Conservation (phyloP, 2,113 vertebrate species). For the Ondatra zibethicus region DNA sequence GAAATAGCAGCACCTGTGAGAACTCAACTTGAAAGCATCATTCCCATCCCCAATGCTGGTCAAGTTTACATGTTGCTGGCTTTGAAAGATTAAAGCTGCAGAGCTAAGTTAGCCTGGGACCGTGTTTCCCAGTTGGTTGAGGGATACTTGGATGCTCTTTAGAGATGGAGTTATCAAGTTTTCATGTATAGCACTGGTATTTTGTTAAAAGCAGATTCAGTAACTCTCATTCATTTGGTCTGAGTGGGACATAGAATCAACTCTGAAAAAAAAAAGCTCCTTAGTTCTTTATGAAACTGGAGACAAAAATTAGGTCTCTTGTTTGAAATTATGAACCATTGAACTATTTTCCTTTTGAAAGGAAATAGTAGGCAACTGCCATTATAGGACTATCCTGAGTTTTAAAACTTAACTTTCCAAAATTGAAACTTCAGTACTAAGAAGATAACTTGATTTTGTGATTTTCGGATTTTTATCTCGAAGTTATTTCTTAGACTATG, state of each 20-base stretch:
- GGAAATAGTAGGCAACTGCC: neutral
- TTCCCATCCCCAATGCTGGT: neutral
- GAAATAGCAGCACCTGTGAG: neutral
- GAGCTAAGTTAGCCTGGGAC: neutral
- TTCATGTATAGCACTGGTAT: too few relatives aligned
- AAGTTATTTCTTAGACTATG: neutral
- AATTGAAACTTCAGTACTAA: neutral
- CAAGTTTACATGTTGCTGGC: neutral
- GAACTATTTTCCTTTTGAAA: neutral
- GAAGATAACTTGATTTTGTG: neutral
- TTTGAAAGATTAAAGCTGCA: neutral
- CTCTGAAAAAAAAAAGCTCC: too few relatives aligned
- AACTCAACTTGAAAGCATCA: conserved; percentile 31
- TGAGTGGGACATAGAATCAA: too few relatives aligned
- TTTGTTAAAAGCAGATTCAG: too few relatives aligned
- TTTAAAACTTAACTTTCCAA: neutral
- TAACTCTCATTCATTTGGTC: too few relatives aligned
- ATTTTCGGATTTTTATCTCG: neutral
- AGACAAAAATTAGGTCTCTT: neutral
- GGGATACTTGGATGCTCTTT: neutral
- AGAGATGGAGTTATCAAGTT: too few relatives aligned
- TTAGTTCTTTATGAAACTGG: neutral
- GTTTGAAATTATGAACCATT: neutral
- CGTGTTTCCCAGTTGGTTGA: conserved; percentile 22
- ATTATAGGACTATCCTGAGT: neutral